phyloP scores from a whole-genome alignment of 2,113 vertebrate genomes.

The Microcebus murinus region DNA sequence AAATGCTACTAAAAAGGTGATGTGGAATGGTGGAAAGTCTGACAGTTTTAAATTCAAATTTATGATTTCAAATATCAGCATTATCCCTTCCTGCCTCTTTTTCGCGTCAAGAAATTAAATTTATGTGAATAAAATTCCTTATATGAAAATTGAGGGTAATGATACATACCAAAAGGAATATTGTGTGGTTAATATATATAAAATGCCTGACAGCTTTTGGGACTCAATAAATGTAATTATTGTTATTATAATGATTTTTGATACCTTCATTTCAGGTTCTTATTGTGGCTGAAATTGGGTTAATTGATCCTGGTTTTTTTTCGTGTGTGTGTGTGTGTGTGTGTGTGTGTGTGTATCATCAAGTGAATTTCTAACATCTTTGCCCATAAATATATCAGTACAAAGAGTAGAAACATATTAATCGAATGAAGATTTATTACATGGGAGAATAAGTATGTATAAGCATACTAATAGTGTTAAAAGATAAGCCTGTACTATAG shows the following conservation, averaged over 20 bases:
- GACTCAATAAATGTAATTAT: neutral
- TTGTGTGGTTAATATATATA: neutral
- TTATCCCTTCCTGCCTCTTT: neutral
- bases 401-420: conserved; percentile 70
- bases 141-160: neutral
- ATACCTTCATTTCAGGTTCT: conserved; percentile 73
- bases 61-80: neutral
- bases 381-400: conserved; percentile 68
- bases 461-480: conserved; percentile 43
- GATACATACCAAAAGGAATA: neutral
- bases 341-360: neutral
- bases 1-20: neutral
- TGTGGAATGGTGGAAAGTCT: neutral
- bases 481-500: conserved; percentile 47
- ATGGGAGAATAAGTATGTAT: conserved; percentile 43
- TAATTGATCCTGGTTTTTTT: conserved; percentile 3
- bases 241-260: conserved; percentile 9
- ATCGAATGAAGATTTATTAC: conserved; percentile 75
- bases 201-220: neutral
- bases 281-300: conserved; percentile 63
- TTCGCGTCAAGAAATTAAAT: conserved; percentile 30
- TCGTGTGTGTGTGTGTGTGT: neutral
- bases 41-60: neutral
- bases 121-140: neutral
- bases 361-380: conserved; percentile 71